These are phyloP conservation scores for Neodiprion fabricii DNA, from an alignment of 1,140 invertebrate genomes.

Conservation along the genomic window DNA sequence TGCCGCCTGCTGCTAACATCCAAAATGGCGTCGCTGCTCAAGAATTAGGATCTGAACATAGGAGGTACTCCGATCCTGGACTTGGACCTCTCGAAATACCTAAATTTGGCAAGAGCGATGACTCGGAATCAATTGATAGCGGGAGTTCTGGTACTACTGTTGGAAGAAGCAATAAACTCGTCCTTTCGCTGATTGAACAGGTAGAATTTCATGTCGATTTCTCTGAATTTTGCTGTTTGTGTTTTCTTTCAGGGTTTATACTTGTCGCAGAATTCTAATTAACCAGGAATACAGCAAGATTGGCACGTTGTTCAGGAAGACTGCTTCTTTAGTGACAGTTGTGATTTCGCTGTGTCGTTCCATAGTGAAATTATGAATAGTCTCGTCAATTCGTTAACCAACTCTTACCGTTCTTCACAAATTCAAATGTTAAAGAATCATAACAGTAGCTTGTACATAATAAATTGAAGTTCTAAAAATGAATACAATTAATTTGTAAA, in stretches of 20 bases:
- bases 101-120: slow-evolving; percentile 48
- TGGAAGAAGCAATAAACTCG: slow-evolving; percentile 58
- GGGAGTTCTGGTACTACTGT: slow-evolving; percentile 56
- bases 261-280: no score
- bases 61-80: slow-evolving; percentile 65
- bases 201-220: slow-evolving; percentile 39
- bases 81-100: slow-evolving; percentile 58
- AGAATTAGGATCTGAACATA: slow-evolving; percentile 52
- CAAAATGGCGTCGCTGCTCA: slow-evolving; percentile 45
- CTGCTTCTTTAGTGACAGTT: neutral
- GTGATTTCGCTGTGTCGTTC: neutral
- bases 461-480: no score
- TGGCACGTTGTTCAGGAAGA: no score
- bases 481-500: no score
- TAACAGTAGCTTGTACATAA: no score
- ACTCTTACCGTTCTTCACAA: no score
- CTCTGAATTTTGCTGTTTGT: neutral
- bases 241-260: no score
- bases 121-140: slow-evolving; percentile 50
- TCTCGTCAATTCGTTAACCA: no score
- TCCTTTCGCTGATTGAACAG: slow-evolving; percentile 62
- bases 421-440: no score
- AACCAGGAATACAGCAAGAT: no score
- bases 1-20: slow-evolving; percentile 60
- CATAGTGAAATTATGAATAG: neutral